A percentile compares a stretch with the other conserved stretches of the same genome.
Conservation (phyloP, 2,113 vertebrate genomes). For the Dromas ardeola region DNA sequence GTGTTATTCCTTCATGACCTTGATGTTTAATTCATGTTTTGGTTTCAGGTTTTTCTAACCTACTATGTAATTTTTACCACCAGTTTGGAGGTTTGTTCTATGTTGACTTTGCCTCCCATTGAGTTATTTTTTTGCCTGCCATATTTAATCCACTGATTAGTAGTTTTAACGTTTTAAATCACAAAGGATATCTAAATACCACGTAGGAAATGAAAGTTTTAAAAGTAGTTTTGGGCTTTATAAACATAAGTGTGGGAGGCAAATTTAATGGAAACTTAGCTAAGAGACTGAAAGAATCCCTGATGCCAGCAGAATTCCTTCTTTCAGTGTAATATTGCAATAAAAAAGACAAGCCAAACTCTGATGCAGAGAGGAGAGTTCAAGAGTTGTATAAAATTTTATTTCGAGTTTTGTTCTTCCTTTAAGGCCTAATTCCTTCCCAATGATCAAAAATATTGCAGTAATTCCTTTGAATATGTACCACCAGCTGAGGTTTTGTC, state of each 20-base stretch:
- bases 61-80: constrained; percentile 29
- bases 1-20: background rate
- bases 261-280: constrained; percentile 39
- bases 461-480: background rate
- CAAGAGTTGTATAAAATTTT: background rate
- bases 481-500: background rate
- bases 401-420: background rate
- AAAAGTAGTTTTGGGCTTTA: constrained; percentile 47
- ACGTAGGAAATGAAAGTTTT: constrained; percentile 40
- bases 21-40: constrained; percentile 26
- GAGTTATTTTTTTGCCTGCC: constrained; percentile 22
- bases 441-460: background rate
- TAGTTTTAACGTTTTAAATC: constrained; percentile 7
- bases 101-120: constrained; percentile 56
- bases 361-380: background rate
- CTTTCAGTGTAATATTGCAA: background rate
- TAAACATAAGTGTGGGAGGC: constrained; percentile 45
- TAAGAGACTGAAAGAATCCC: constrained; percentile 19
- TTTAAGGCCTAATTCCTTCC: background rate
- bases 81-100: background rate
- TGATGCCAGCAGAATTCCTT: constrained; percentile 51
- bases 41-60: constrained; percentile 25
- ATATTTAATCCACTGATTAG: constrained; percentile 50
- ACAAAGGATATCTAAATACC: constrained; percentile 40
- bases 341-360: constrained; percentile 29